Evolutionary conservation across 2,888 invertebrate genomes (phyloP), one percentile per base, ranked within the genome.

Genomic region (Operophtera brumata): DNA sequence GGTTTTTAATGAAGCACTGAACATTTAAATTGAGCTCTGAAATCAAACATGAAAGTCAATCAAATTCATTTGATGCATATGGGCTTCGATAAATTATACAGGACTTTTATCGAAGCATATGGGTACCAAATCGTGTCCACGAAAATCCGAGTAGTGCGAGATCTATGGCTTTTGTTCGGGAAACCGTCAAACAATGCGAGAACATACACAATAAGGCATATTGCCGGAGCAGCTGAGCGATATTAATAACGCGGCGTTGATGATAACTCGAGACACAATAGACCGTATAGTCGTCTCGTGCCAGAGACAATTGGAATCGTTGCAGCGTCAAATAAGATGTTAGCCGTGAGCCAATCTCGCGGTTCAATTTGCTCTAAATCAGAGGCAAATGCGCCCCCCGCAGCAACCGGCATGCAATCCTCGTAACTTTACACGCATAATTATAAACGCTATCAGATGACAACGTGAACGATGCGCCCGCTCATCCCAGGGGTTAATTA

Each of bases 301-400:
- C 83, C 84, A 67, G 78, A 82, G 82, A 85, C 85, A 84, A 84
- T 84, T 83, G 81, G 81, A 80, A 82, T 80, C 85, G 77, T 71
- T 78, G 84, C 84, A 82, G 77, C 84, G 80, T 82, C 86, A 86
- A 87, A 86, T 84, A 79, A 86, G 86, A 86, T 81, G 82, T 82
- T 80, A 77, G 71, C 73, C 73, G 73, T 68, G 78, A 83, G 80
- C 83, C 86, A 86, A 86, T 86, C 81, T 79, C 76, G 73, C 75
- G 62, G 81, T 86, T 84, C 86, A 86, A 87, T 87, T 88, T 86
- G 85, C 85, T 84, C 77, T 86, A 82, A 84, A 86, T 87, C 84
- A 84, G 75, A 71, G 73, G 66, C 77, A 78, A 74, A 73, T 68
- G 70, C 72, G 64, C 63, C 62, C 66, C 73, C 66, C 59, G 60